These are phyloP conservation scores for Kradibia gibbosae DNA, from an alignment of 1,140 invertebrate genomes.

Conservation along the genomic window DNA sequence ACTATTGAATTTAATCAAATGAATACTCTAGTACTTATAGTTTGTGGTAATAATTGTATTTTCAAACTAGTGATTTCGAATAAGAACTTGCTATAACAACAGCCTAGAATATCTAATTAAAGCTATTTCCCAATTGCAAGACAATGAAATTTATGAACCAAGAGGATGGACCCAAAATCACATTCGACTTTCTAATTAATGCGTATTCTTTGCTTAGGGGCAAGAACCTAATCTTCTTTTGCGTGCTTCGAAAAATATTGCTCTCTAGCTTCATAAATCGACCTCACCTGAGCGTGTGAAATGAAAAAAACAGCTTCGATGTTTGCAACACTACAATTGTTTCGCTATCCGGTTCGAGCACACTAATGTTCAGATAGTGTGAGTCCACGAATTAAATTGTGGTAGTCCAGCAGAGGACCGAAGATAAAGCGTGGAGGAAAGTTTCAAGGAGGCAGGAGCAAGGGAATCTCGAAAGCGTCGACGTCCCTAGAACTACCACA, in stretches of 20 bases:
- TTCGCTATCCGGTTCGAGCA: too few relatives aligned
- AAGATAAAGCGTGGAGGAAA: conserved; percentile 42
- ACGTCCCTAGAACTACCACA: conserved; percentile 36
- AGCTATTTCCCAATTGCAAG: background rate
- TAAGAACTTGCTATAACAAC: too few relatives aligned
- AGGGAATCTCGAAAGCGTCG: background rate
- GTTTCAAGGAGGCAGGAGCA: conserved; percentile 27
- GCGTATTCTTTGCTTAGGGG: background rate
- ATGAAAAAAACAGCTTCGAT: conserved; percentile 9
- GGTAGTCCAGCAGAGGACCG: background rate
- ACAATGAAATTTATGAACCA: background rate
- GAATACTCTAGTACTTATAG: too few relatives aligned
- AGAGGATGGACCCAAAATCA: background rate
- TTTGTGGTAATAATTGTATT: too few relatives aligned
- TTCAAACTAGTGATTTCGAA: too few relatives aligned
- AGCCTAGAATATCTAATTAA: too few relatives aligned
- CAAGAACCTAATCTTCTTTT: background rate
- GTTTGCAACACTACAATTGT: background rate
- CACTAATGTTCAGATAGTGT: background rate
- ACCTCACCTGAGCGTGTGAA: background rate
- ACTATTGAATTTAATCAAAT: too few relatives aligned
- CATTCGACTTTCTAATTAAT: background rate
- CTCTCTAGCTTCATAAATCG: background rate
- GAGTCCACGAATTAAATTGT: background rate
- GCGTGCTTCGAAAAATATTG: background rate